Percentiles rank a stretch among this genome's conserved stretches.
These are phyloP conservation scores for Oophaga sylvatica DNA, from an alignment of 2,797 vertebrate species.

Conservation along the genomic window DNA sequence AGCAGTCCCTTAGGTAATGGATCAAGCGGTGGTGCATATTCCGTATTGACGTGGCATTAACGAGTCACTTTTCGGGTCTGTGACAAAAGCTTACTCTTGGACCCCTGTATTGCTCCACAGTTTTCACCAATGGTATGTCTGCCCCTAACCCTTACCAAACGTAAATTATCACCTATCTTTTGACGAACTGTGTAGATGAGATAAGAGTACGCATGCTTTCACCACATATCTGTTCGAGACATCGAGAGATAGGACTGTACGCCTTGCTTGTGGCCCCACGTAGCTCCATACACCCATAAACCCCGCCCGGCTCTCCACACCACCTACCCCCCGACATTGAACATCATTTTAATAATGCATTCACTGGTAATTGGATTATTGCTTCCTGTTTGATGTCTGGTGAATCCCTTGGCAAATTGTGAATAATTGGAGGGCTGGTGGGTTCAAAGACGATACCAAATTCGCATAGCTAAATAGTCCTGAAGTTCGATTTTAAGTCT, in stretches of 20 bases:
- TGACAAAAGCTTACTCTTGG: too few relatives aligned
- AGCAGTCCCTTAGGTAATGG: too few relatives aligned
- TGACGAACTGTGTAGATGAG: background rate
- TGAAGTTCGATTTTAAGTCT: background rate
- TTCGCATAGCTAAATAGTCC: background rate
- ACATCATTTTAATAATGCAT: constrained; percentile 47
- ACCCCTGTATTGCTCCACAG: too few relatives aligned
- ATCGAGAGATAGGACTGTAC: background rate
- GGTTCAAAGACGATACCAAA: background rate
- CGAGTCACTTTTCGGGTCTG: too few relatives aligned
- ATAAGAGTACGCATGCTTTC: background rate
- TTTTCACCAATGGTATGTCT: too few relatives aligned
- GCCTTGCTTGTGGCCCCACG: background rate
- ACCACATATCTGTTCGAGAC: background rate
- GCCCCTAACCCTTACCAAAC: too few relatives aligned
- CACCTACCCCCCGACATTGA: constrained; percentile 36
- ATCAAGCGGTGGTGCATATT: too few relatives aligned
- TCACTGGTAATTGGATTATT: constrained; percentile 51
- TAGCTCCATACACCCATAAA: background rate
- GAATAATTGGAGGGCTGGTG: constrained; percentile 31
- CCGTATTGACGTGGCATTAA: too few relatives aligned
- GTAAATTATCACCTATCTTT: too few relatives aligned
- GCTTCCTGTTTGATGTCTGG: constrained; percentile 49
- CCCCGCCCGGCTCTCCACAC: constrained; percentile 8
- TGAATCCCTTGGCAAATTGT: constrained; percentile 43